Base-by-base conservation (phyloP, 2,113 vertebrate species). In the Xiphias gladius region DNA sequence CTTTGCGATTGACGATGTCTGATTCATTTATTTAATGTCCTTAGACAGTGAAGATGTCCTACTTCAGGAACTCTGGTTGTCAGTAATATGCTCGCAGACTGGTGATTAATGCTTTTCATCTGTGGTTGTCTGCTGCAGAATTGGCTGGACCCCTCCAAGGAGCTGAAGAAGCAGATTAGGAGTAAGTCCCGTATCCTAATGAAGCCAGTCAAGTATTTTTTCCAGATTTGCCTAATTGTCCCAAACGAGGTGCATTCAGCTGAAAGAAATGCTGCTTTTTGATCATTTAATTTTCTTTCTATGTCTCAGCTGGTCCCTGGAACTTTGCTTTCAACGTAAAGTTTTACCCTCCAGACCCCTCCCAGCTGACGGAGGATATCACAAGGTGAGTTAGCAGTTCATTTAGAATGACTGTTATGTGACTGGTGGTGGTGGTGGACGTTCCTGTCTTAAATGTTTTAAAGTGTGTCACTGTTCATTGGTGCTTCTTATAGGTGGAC, bases 251-350 rank as follows among this genome's bases (percentile, higher is more conserved):
- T 22, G 20, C 52, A 1, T 19, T 26, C 26, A 37, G 6, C 12
- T 71, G 32, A 35, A 0, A 72, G 67, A 58, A 80, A 50, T 72
- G 46, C 37, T 58, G 12, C 48, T 81, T 65, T 46, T 28, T 20
- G 32, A 24, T 68, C 35, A 7, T 67, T 72, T 22, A 19, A 76
- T 69, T 57, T 90, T 57, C 11, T 90, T 3, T 73, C 52, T 90
- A 2, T 77, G 57, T 90, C 87, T 88, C 93, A 99, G 98, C 94
- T 94, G 97, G 96, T 77, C 96, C 97, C 93, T 99, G 98, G 97
- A 97, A 96, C 90, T 99, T 99, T 92, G 95, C 97, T 28, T 99
- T 99, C 93, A 99, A 97, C 84, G 98, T 99, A 63, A 99, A 99
- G 93, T 99, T 99, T 95, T 99, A 99, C 90, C 98, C 98, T 73